A percentile compares a stretch with the other conserved stretches of the same genome.
Conservation (phyloP, 2,888 invertebrate genomes). For the Pseudolycoriella hygida region DNA sequence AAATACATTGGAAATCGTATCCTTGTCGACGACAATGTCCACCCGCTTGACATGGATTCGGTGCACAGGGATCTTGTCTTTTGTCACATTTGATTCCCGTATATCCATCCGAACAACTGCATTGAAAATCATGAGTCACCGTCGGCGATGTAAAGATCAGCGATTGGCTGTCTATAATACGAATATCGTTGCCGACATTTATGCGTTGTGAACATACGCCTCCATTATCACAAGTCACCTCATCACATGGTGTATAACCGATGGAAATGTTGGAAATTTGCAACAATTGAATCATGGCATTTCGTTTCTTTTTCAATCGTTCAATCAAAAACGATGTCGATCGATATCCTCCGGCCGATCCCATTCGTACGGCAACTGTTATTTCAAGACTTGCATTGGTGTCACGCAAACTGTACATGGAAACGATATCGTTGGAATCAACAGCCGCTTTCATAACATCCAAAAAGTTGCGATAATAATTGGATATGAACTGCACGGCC, state of each 20-base stretch:
- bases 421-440: constrained; percentile 41
- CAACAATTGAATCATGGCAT: constrained; percentile 42
- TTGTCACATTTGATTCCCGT: constrained; percentile 68
- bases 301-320: constrained; percentile 44
- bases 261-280: constrained; percentile 41
- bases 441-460: constrained; percentile 51
- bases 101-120: constrained; percentile 70
- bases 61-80: constrained; percentile 77
- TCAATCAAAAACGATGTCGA: constrained; percentile 45
- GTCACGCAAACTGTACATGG: constrained; percentile 58
- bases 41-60: constrained; percentile 72
- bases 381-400: constrained; percentile 40
- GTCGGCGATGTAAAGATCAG: constrained; percentile 70
- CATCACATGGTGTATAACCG: constrained; percentile 63
- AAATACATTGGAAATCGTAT: constrained; percentile 68
- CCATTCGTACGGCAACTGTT: constrained; percentile 39
- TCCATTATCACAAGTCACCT: constrained; percentile 56
- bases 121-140: constrained; percentile 58
- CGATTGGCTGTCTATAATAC: constrained; percentile 63
- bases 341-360: constrained; percentile 37
- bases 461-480: constrained; percentile 54
- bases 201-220: constrained; percentile 58
- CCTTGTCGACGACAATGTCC: constrained; percentile 72
- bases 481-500: constrained; percentile 55
- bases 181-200: constrained; percentile 46